A percentile compares a stretch with the other conserved stretches of the same genome.
Conservation (phyloP, 2,113 vertebrate species). For the Benitochromis conjunctus region DNA sequence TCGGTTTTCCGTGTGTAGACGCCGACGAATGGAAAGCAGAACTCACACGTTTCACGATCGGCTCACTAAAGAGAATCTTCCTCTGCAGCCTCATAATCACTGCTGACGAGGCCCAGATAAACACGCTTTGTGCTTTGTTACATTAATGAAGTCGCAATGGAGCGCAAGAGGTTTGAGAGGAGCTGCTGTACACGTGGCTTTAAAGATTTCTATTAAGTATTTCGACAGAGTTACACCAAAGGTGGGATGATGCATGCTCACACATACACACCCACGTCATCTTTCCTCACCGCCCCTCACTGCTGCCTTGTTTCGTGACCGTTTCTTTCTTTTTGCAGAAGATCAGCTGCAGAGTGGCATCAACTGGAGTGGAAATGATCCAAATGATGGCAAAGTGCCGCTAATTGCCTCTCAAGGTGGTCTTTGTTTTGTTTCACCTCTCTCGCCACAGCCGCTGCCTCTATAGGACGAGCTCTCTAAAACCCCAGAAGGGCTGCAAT, state of each 20-base stretch:
- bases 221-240: background rate
- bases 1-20: background rate
- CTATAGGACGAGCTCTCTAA: conserved; percentile 10
- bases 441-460: background rate
- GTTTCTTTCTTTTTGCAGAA: background rate
- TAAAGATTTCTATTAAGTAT: background rate
- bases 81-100: background rate
- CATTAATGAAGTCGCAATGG: background rate
- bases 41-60: background rate
- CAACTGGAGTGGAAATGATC: conserved; percentile 36
- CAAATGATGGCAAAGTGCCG: conserved; percentile 40
- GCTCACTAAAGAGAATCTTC: background rate
- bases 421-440: conserved; percentile 39
- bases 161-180: background rate
- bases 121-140: background rate
- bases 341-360: conserved; percentile 33
- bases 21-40: background rate
- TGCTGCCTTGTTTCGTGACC: background rate
- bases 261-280: background rate
- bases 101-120: background rate
- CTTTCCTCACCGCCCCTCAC: background rate
- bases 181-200: background rate
- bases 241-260: background rate
- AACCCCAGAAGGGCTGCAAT: conserved; percentile 19
- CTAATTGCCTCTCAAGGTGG: conserved; percentile 56